Evolutionary conservation across 2,113 vertebrate genomes (phyloP), one percentile per base, ranked within the genome.

Genomic region (Mus pahari): DNA sequence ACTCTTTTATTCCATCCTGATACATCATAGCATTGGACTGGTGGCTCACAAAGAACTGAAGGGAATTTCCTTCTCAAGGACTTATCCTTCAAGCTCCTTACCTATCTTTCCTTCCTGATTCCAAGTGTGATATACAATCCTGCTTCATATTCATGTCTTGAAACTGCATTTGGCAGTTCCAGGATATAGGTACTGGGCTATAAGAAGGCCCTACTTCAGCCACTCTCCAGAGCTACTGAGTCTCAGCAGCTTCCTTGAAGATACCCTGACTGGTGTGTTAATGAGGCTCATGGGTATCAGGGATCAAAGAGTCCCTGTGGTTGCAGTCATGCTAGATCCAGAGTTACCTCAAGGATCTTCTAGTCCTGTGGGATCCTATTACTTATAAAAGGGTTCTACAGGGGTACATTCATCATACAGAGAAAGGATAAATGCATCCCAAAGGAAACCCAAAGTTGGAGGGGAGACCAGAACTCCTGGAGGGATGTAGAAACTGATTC

Each of bases 321-420:
- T 17, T 84, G 0, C 7, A 91, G 24, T 8, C 71, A 93, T 50
- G 81, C 39, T 93, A 55, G 28, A 92, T 74, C 22, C 26, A 78
- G n/a, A 48, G 50, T 83, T 28, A 87, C 33, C 70, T 90, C n/a
- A 88, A 58, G 62, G 77, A 11, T 0, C 20, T 95, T 68, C 36
- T 28, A 79, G 22, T 90, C 90, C 90, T 92, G 31, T 86, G 86
- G 64, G 95, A 97, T 86, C 19, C 17, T n/a, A 79, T 94, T 96
- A 83, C 9, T 93, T 42, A 83, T 2, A 75, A 68, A 36, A 96
- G 71, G 5, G 2, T 66, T 93, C 62, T 60, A 45, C 70, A 92
- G 33, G 50, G 48, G n/a, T 90, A 36, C 39, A 70, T 60, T 86
- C 50, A 66, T 62, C 31, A 50, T 50, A 14, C 14, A 74, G 31